Conservation (phyloP, 2,888 invertebrate species). For the Norana najaformis region DNA sequence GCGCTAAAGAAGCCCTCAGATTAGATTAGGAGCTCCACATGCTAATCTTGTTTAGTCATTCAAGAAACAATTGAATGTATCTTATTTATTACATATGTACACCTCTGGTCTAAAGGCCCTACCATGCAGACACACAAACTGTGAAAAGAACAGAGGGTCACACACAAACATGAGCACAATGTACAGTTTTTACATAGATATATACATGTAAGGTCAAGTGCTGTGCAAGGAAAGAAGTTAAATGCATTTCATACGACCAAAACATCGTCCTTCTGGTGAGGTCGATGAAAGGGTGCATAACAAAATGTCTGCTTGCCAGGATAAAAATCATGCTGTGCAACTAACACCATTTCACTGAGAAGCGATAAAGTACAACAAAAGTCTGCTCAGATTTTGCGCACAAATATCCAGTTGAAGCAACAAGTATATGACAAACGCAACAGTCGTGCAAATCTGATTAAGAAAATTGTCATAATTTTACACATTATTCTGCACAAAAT, state of each 20-base stretch:
- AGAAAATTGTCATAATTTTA: not conserved
- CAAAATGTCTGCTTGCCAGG: not conserved
- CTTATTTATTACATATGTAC: not conserved
- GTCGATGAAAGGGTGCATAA: not conserved
- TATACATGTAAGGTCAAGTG: not conserved
- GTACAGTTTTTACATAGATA: not conserved
- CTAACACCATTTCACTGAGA: not conserved
- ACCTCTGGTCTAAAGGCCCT: conserved; percentile 1
- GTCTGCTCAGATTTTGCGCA: not conserved
- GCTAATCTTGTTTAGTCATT: not conserved
- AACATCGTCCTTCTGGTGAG: not conserved
- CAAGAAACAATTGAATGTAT: not conserved
- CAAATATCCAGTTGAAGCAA: too few relatives aligned
- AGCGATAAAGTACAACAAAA: too few relatives aligned
- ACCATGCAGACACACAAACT: not conserved
- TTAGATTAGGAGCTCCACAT: not conserved
- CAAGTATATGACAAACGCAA: too few relatives aligned
- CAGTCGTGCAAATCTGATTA: too few relatives aligned
- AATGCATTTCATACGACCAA: not conserved
- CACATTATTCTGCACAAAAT: not conserved
- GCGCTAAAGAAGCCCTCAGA: not conserved
- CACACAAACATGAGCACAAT: not conserved
- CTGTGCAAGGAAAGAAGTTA: not conserved
- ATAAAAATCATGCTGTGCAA: not conserved
- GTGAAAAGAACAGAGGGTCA: not conserved